Percentiles rank a stretch among this genome's conserved stretches.
Conservation (phyloP, 2,888 invertebrate species). For the Syritta pipiens region DNA sequence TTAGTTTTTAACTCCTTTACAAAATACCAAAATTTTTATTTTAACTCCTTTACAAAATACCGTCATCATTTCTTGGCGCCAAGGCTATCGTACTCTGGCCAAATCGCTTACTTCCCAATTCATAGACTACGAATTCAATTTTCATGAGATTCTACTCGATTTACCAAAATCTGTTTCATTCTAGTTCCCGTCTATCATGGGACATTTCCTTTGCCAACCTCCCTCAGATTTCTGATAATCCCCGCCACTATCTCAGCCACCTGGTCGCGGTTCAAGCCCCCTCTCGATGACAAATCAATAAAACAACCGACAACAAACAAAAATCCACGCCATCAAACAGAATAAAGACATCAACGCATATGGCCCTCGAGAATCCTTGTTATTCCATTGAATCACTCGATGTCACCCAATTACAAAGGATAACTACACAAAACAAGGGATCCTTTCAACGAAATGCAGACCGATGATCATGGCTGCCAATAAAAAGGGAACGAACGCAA, state of each 20-base stretch:
- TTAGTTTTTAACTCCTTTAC: too few relatives aligned
- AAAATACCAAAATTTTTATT: too few relatives aligned
- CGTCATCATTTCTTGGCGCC: too few relatives aligned
- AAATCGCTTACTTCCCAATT: too few relatives aligned
- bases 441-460: constrained; percentile 11
- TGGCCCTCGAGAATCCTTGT: constrained; percentile 9
- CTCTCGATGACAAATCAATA: constrained; percentile 17
- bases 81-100: too few relatives aligned
- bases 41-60: too few relatives aligned
- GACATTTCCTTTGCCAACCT: too few relatives aligned
- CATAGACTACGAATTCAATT: too few relatives aligned
- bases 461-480: constrained; percentile 33
- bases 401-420: constrained; percentile 65
- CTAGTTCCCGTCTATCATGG: too few relatives aligned
- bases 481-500: constrained; percentile 14
- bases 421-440: constrained; percentile 50
- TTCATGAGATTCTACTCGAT: too few relatives aligned
- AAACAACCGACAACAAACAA: constrained; percentile 15
- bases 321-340: constrained; percentile 16
- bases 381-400: constrained; percentile 54
- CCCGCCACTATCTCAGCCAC: background rate
- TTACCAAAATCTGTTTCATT: too few relatives aligned
- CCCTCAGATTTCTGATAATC: too few relatives aligned
- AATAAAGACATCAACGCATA: constrained; percentile 50
- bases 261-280: background rate